phyloP scores from a whole-genome alignment of 35 echinoderm and acorn worm genomes.

The Heliocidaris erythrogramma region DNA sequence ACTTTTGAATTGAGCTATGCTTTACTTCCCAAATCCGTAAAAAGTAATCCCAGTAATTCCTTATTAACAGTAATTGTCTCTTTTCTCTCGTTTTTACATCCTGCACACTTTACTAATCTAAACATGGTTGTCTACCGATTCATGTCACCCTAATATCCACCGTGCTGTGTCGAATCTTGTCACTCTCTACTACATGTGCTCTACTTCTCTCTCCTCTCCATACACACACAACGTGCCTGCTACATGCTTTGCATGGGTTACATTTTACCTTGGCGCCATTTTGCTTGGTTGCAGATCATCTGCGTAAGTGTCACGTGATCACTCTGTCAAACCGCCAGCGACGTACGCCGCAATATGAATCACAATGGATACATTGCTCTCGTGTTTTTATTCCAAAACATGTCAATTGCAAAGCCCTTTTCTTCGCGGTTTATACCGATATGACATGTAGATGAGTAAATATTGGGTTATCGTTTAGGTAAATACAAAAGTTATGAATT shows the following conservation, averaged over 20 bases:
- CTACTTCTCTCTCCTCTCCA: background rate
- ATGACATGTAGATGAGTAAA: background rate
- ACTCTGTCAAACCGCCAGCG: background rate
- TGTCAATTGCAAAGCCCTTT: background rate
- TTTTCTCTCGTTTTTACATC: background rate
- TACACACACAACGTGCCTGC: background rate
- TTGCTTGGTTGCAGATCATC: constrained; percentile 28
- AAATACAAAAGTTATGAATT: background rate
- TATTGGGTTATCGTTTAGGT: background rate
- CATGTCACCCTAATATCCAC: background rate
- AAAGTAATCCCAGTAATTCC: background rate
- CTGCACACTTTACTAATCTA: background rate
- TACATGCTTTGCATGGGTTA: background rate
- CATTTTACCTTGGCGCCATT: background rate
- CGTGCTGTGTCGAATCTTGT: background rate
- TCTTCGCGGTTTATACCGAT: background rate
- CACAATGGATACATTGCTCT: background rate
- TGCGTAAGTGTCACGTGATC: constrained; percentile 31
- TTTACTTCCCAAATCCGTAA: too few relatives aligned
- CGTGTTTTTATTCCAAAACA: background rate
- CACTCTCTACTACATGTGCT: background rate
- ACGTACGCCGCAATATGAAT: background rate
- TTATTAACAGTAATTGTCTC: background rate
- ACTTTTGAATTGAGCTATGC: too few relatives aligned
- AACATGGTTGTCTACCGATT: background rate